Evolutionary conservation across 1,140 invertebrate species (phyloP).

Genomic region (Hylaeus anthracinus): DNA sequence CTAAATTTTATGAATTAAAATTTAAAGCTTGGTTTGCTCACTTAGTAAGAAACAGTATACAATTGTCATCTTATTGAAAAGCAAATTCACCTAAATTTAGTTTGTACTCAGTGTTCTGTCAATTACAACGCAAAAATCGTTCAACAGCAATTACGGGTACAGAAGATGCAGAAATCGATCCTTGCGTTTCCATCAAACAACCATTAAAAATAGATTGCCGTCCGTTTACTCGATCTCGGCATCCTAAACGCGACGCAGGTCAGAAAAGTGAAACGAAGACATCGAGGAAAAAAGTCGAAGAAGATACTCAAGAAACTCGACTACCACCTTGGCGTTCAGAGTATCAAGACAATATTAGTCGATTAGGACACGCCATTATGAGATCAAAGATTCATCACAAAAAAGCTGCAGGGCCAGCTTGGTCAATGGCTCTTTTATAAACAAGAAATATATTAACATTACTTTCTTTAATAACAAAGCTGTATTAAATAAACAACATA

Average conservation of each 20-base stretch:
- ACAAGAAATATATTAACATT: neutral
- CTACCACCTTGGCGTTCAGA: slow-evolving; percentile 77
- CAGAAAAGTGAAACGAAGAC: neutral
- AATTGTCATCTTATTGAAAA: too few relatives aligned
- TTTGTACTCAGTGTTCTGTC: too few relatives aligned
- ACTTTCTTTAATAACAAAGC: neutral
- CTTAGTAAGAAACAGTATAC: too few relatives aligned
- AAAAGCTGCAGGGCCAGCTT: neutral
- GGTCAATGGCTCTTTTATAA: neutral
- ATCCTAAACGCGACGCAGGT: neutral
- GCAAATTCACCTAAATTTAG: too few relatives aligned
- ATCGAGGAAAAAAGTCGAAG: slow-evolving; percentile 34
- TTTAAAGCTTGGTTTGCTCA: too few relatives aligned
- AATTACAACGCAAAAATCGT: neutral
- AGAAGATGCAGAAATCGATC: neutral
- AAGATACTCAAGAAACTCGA: slow-evolving; percentile 19
- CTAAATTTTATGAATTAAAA: too few relatives aligned
- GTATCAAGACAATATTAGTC: slow-evolving; percentile 83
- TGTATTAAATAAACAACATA: neutral
- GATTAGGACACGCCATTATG: slow-evolving; percentile 82
- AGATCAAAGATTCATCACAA: slow-evolving; percentile 80
- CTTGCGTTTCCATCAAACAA: slow-evolving; percentile 29
- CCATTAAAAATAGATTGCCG: slow-evolving; percentile 78
- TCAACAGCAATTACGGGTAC: slow-evolving; percentile 17
- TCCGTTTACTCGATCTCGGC: slow-evolving; percentile 78